These are phyloP conservation scores for Tridacna crocea DNA, from an alignment of 2,888 invertebrate species.

Conservation along the genomic window DNA sequence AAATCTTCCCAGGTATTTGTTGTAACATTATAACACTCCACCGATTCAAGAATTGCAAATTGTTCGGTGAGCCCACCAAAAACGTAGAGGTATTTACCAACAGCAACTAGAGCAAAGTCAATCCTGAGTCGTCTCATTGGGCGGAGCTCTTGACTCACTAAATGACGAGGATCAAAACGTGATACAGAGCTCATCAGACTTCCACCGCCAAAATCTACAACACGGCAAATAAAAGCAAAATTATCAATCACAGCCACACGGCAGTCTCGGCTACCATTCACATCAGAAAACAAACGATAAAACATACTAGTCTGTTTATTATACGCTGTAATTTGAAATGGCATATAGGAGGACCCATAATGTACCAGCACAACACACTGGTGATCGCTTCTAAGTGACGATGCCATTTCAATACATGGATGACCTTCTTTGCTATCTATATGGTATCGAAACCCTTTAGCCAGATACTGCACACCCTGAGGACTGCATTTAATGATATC, in stretches of 20 bases:
- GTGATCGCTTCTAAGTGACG: conserved; percentile 70
- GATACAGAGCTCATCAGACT: conserved; percentile 82
- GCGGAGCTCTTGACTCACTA: conserved; percentile 79
- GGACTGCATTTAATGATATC: conserved; percentile 74
- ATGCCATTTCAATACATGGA: conserved; percentile 74
- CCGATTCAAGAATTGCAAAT: conserved; percentile 80
- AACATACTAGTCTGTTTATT: conserved; percentile 74
- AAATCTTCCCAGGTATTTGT: conserved; percentile 82
- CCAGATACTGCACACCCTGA: conserved; percentile 70
- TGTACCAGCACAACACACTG: conserved; percentile 77
- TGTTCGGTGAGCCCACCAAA: conserved; percentile 82
- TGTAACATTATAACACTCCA: conserved; percentile 81
- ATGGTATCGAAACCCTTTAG: conserved; percentile 77
- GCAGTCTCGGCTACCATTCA: conserved; percentile 82
- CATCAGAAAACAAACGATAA: conserved; percentile 80
- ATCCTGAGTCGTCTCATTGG: conserved; percentile 80
- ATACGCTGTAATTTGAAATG: conserved; percentile 83
- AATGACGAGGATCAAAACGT: conserved; percentile 82
- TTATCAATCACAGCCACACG: conserved; percentile 81
- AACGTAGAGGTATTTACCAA: conserved; percentile 76
- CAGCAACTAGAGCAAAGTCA: conserved; percentile 81
- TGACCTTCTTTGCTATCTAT: conserved; percentile 77
- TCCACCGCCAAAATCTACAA: conserved; percentile 84
- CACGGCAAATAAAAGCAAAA: conserved; percentile 81
- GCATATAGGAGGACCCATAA: conserved; percentile 80